Evolutionary conservation across 2,113 vertebrate genomes (phyloP).

Genomic region (Leucosticte australis): DNA sequence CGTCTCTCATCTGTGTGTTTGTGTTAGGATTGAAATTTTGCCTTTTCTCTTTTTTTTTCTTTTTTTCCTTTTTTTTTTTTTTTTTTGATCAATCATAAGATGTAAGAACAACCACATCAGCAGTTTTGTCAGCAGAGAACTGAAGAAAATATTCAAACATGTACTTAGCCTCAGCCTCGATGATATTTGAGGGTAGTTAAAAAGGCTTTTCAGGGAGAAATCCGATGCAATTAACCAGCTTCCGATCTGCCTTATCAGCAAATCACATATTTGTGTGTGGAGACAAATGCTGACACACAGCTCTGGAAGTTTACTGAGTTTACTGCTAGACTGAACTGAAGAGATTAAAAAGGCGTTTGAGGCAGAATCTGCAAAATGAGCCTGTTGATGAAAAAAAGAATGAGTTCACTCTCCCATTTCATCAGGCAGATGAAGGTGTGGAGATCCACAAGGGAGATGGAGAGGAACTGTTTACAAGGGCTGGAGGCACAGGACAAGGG

Average conservation of each 20-base stretch:
- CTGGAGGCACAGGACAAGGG: not conserved
- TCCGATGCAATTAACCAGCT: constrained; percentile 72
- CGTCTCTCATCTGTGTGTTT: constrained; percentile 68
- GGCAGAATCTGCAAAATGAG: not conserved
- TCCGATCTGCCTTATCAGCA: constrained; percentile 65
- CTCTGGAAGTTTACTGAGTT: constrained; percentile 41
- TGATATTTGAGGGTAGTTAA: constrained; percentile 59
- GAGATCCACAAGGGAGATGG: not conserved
- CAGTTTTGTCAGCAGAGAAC: constrained; percentile 62
- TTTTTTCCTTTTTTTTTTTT: not conserved
- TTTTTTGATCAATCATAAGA: constrained; percentile 49
- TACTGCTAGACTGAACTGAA: not conserved
- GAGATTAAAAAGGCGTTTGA: constrained; percentile 19
- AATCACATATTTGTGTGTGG: constrained; percentile 25
- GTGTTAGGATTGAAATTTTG: constrained; percentile 60
- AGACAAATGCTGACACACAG: constrained; percentile 57
- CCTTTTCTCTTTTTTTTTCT: not conserved
- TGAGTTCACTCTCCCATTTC: not conserved
- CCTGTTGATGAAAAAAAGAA: not conserved
- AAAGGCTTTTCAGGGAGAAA: constrained; percentile 68
- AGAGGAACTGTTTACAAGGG: no score
- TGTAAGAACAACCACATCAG: constrained; percentile 64
- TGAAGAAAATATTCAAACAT: constrained; percentile 57
- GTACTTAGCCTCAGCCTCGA: constrained; percentile 47
- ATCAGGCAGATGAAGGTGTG: not conserved